These are phyloP conservation scores for Arge pagana DNA, from an alignment of 2,888 invertebrate genomes.

Conservation along the genomic window DNA sequence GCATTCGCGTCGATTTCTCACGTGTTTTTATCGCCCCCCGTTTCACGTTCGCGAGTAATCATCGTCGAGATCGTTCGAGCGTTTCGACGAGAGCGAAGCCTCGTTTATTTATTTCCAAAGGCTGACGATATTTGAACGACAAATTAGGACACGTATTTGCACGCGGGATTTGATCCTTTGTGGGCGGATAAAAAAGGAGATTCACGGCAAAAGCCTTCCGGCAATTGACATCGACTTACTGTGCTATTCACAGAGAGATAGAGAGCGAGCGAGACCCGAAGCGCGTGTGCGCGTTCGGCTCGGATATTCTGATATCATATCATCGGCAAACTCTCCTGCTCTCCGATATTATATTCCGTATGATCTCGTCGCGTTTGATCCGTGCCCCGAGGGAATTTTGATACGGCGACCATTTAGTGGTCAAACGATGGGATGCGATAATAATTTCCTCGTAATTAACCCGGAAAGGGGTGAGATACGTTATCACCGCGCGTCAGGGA, in stretches of 20 bases:
- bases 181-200: neutral
- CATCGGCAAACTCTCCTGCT: constrained; percentile 41
- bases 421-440: too few relatives aligned
- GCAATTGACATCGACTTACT: too few relatives aligned
- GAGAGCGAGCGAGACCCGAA: neutral
- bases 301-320: constrained; percentile 34
- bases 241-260: neutral
- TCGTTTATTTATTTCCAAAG: neutral
- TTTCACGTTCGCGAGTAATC: too few relatives aligned
- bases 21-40: neutral
- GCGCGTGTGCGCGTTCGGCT: neutral
- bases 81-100: too few relatives aligned
- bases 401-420: constrained; percentile 17
- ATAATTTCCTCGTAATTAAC: too few relatives aligned
- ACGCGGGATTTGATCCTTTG: too few relatives aligned
- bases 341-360: constrained; percentile 51
- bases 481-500: too few relatives aligned
- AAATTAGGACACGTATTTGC: constrained; percentile 48
- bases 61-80: too few relatives aligned
- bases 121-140: constrained; percentile 53
- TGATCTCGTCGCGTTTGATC: constrained; percentile 36
- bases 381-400: constrained; percentile 1
- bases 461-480: too few relatives aligned
- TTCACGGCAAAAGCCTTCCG: too few relatives aligned
- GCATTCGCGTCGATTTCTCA: neutral